phyloP scores from a whole-genome alignment of 2,888 invertebrate genomes.

The Mechanitis messenoides region DNA sequence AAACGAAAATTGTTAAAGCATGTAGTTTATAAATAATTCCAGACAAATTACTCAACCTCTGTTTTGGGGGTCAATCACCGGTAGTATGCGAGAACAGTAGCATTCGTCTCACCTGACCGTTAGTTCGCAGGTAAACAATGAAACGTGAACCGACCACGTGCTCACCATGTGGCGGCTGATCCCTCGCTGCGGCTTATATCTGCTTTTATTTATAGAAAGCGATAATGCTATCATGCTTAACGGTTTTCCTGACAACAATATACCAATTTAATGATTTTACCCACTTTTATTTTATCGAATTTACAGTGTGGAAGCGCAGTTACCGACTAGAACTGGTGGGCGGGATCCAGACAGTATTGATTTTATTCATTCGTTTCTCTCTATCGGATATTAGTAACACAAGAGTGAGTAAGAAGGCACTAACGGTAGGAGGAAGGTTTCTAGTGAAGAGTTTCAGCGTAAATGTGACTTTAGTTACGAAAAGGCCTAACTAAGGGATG shows the following conservation, averaged over 20 bases:
- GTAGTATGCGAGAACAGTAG: conserved; percentile 36
- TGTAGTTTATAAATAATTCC: conserved; percentile 13
- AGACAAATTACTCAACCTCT: conserved; percentile 11
- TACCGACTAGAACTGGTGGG: conserved; percentile 69
- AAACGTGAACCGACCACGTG: conserved; percentile 72
- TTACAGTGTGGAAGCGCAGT: conserved; percentile 73
- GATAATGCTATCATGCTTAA: conserved; percentile 12
- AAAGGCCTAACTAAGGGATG: conserved; percentile 68
- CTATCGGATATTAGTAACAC: conserved; percentile 38
- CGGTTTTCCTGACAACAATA: conserved; percentile 44
- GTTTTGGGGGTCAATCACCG: conserved; percentile 32
- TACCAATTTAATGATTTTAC: conserved; percentile 67
- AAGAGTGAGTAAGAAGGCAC: conserved; percentile 51
- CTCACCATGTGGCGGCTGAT: conserved; percentile 51
- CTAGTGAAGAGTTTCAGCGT: conserved; percentile 71
- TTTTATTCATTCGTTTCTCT: conserved; percentile 63
- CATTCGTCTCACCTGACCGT: conserved; percentile 64
- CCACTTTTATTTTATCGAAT: conserved; percentile 74
- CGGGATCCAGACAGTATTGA: conserved; percentile 75
- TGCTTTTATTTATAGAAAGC: background rate
- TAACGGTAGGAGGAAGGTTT: conserved; percentile 56
- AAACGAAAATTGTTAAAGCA: conserved; percentile 20
- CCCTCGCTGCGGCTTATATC: background rate
- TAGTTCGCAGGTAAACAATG: conserved; percentile 73
- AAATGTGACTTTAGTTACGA: conserved; percentile 47